Evolutionary conservation across 2,797 vertebrate species (phyloP), one percentile per base, ranked within the genome.

Genomic region (Lithobates sylvaticus): DNA sequence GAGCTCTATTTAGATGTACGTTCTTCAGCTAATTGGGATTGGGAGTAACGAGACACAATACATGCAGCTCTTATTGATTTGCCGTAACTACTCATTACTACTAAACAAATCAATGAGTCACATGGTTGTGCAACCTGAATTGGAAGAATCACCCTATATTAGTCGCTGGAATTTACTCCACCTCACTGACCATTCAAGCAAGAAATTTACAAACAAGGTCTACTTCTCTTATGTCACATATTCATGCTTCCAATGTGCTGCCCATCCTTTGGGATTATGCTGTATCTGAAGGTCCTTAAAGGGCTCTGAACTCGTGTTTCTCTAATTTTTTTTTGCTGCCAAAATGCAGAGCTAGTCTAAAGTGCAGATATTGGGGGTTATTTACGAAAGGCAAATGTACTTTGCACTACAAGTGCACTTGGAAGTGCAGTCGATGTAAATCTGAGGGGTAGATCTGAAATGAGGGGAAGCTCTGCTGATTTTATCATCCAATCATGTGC

Each of bases 1-100:
- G n/a, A 65, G 61, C 10, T 71, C 68, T 71, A 29, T 71, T 32
- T 16, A 36, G 27, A 71, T 71, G 12, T 29, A 71, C 26, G 34
- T 29, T 71, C 27, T 36, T 71, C 18, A 32, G 27, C 68, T 71
- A 71, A 71, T 71, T 32, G 34, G 26, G 68, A 71, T 71, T 71
- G 16, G 68, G 68, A 32, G 26, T 29, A 71, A 13, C 29, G 10
- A 29, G 34, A 71, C 68, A 71, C 68, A 71, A 32, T 26, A 71
- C 27, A 71, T 54, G 50, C 68, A 71, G 68, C 29, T 29, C 68
- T 2, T 18, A 71, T 29, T 71, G 27, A 29, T 71, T 71, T 29
- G 34, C 27, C 68, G 34, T 29, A 36, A 71, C 27, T 71, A 71
- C 27, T 71, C 27, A 65, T 65, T 65, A 65, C 61, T 65, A 65